Conservation (phyloP, 2,888 invertebrate species). For the Pristionchus fissidentatus region DNA sequence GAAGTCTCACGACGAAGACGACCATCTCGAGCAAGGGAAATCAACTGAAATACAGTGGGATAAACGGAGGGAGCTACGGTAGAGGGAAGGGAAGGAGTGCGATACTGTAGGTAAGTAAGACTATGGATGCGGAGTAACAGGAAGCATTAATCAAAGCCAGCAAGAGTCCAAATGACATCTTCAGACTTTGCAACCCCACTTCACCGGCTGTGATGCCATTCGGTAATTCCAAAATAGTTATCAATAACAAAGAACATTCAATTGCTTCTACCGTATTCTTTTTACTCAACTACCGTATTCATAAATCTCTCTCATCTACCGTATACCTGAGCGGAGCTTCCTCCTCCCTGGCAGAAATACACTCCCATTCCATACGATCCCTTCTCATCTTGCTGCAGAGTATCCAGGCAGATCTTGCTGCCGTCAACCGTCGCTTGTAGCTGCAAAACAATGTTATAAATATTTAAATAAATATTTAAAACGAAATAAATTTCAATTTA, state of each 20-base stretch:
- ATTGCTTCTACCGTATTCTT: neutral
- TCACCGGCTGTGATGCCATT: neutral
- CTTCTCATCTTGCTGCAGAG: slow-evolving; percentile 69
- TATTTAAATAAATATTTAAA: neutral
- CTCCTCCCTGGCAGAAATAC: slow-evolving; percentile 72
- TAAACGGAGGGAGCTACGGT: neutral
- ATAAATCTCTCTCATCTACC: neutral
- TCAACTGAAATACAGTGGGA: slow-evolving; percentile 62
- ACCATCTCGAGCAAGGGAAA: slow-evolving; percentile 70
- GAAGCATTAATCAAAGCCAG: too few species aligned
- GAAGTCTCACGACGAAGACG: slow-evolving; percentile 72
- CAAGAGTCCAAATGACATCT: too few species aligned
- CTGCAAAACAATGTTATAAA: slow-evolving; percentile 48
- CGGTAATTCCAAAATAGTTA: neutral
- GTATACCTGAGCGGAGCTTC: slow-evolving; percentile 71
- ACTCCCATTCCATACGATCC: slow-evolving; percentile 61
- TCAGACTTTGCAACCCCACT: neutral
- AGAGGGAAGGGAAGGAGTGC: neutral
- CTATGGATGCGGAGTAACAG: too few species aligned
- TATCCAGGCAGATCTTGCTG: slow-evolving; percentile 68
- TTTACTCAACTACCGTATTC: neutral
- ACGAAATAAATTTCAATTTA: neutral
- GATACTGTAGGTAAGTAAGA: too few species aligned
- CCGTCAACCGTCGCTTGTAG: slow-evolving; percentile 57
- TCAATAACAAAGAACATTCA: neutral